Percentiles rank a stretch among this genome's conserved stretches.
Evolutionary conservation across 2,888 invertebrate genomes (phyloP).

Genomic region (Sturmia bella): DNA sequence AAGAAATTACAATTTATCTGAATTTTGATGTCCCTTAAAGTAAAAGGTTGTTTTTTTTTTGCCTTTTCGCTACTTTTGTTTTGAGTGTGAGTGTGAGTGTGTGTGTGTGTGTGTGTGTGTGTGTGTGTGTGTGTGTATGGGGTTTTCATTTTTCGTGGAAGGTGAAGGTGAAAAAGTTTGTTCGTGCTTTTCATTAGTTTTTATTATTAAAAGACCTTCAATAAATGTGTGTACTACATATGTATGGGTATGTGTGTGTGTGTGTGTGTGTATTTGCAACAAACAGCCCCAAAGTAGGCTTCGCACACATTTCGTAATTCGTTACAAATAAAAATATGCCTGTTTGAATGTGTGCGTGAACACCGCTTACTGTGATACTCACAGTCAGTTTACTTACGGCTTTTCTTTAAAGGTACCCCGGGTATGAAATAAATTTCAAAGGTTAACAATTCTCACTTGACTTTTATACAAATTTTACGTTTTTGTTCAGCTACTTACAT

Average conservation of each 20-base stretch:
- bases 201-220: conserved; percentile 60
- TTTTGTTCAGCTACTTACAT: background rate
- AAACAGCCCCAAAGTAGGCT: conserved; percentile 53
- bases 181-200: conserved; percentile 55
- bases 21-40: conserved; percentile 35
- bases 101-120: background rate
- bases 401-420: background rate
- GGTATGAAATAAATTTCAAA: conserved; percentile 46
- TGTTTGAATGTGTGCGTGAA: background rate
- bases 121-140: background rate
- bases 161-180: conserved; percentile 58
- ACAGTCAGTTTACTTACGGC: conserved; percentile 10
- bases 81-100: background rate
- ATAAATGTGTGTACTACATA: background rate
- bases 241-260: too few relatives aligned
- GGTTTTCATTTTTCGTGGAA: conserved; percentile 29
- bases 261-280: conserved; percentile 22
- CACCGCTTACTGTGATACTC: background rate
- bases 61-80: background rate
- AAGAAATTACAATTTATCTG: conserved; percentile 49
- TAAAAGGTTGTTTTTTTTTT: conserved; percentile 31
- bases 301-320: conserved; percentile 6
- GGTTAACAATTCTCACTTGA: conserved; percentile 56
- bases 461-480: conserved; percentile 17
- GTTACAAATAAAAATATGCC: background rate